phyloP scores from a whole-genome alignment of 2,113 vertebrate genomes.

The Colistium nudipinnis region DNA sequence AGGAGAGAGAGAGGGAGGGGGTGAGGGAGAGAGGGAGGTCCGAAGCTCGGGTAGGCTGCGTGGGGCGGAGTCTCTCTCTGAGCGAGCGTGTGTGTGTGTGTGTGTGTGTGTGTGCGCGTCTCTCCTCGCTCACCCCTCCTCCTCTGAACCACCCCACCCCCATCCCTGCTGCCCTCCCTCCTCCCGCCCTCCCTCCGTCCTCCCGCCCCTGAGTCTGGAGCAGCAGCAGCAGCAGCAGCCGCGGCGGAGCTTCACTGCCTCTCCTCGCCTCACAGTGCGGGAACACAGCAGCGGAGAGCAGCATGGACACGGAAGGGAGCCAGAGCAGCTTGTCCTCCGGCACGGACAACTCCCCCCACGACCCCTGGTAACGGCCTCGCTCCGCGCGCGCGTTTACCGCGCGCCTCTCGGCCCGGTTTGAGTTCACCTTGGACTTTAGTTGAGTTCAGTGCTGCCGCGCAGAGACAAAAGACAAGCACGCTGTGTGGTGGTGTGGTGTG shows the following conservation, averaged over 20 bases:
- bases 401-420: slow-evolving; percentile 54
- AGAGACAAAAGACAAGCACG: slow-evolving; percentile 83
- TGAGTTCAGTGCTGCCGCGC: slow-evolving; percentile 75
- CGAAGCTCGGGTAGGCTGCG: slow-evolving; percentile 59
- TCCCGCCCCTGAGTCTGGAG: slow-evolving; percentile 81
- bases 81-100: slow-evolving; percentile 29
- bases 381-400: slow-evolving; percentile 22
- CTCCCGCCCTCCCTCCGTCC: slow-evolving; percentile 40
- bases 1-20: slow-evolving; percentile 18
- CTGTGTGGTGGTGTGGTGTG: slow-evolving; percentile 51
- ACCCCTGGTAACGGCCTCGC: slow-evolving; percentile 89
- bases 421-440: slow-evolving; percentile 79
- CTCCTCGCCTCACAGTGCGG: slow-evolving; percentile 81
- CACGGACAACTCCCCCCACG: slow-evolving; percentile 93
- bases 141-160: slow-evolving; percentile 57
- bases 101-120: slow-evolving; percentile 27
- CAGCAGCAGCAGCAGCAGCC: slow-evolving; percentile 65
- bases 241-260: slow-evolving; percentile 76
- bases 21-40: slow-evolving; percentile 36
- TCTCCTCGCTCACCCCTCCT: slow-evolving; percentile 66
- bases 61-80: slow-evolving; percentile 63
- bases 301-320: slow-evolving; percentile 96
- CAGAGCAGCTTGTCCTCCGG: slow-evolving; percentile 93
- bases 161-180: slow-evolving; percentile 11
- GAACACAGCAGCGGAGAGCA: slow-evolving; percentile 83